Base-by-base conservation (phyloP, 1,140 invertebrate genomes). In the Leptoteleia sp. region DNA sequence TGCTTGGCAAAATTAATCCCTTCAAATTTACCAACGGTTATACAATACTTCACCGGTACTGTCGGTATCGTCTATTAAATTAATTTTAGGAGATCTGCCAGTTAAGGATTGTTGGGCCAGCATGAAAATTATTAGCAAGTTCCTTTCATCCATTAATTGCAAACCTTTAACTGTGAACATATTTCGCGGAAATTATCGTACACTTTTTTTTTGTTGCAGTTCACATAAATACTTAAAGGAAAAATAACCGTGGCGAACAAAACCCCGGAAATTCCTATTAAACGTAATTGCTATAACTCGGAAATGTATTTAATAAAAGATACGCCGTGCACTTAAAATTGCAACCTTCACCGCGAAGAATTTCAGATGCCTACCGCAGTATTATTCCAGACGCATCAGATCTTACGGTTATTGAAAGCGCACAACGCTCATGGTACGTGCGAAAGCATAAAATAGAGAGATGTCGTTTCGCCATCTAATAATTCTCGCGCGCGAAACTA, bases 321-420 rank as follows among this genome's bases (percentile, higher is more conserved):
- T 33, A 54, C 50, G 25, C 47, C n/a, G 9, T 15, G 3, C 29
- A 35, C n/a, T n/a, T n/a, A 37, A 13, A 47, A 35, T 3, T 12
- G 8, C 50, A 55, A 15, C 17, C 17, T 50, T 29, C 15, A 1
- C 8, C 45, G 78, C 70, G 82, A 80, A 81, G 72, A 77, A 80
- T 68, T 70, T 77, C 11, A 65, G 67, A 57, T 75, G n/a, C 17
- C 27, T 45, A 25, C 47, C 61, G 42, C 33, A 47, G 45, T 13
- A 78, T 80, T 83, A 82, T 83, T 84, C 78, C 78, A 78, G 79
- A 83, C 79, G 73, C 83, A 79, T 81, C 80, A 81, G 77, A 81
- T 79, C 61, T 68, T 80, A 79, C 54, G 79, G 65, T 77, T 50
- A 80, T 70, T 82, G 81, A 48, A 75, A 82, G 78, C 71, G 70